A percentile compares a stretch with the other conserved stretches of the same genome.
Evolutionary conservation across 2,797 vertebrate species (phyloP).

Genomic region (Macroramphosus scolopax): DNA sequence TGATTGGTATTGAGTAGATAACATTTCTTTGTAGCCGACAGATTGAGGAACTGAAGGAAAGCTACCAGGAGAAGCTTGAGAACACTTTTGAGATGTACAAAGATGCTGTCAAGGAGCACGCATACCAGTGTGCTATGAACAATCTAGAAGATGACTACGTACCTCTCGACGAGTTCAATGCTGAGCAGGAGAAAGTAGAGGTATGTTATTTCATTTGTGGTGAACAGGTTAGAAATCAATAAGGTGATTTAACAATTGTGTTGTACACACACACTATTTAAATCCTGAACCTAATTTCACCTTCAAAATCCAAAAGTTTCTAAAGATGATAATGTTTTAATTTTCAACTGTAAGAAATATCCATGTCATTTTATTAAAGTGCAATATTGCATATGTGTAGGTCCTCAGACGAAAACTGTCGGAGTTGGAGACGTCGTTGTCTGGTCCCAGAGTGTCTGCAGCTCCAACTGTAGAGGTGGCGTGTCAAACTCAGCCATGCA

Average conservation of each 20-base stretch:
- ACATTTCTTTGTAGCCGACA: constrained; percentile 71
- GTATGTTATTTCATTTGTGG: constrained; percentile 60
- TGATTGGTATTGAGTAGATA: too few species aligned
- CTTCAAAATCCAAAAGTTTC: too few species aligned
- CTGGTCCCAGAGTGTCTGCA: neutral
- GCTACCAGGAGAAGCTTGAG: constrained; percentile 86
- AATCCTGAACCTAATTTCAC: too few species aligned
- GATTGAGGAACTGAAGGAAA: constrained; percentile 85
- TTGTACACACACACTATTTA: too few species aligned
- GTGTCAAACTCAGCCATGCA: constrained; percentile 48
- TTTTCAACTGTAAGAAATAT: too few species aligned
- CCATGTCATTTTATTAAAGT: too few species aligned
- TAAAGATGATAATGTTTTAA: too few species aligned
- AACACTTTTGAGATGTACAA: constrained; percentile 91
- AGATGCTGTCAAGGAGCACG: constrained; percentile 88
- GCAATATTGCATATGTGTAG: constrained; percentile 42
- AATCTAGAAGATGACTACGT: constrained; percentile 86
- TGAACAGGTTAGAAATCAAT: too few species aligned
- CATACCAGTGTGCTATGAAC: constrained; percentile 85
- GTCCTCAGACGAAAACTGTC: constrained; percentile 62
- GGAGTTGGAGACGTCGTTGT: constrained; percentile 55
- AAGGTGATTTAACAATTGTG: too few species aligned
- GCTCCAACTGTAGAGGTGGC: constrained; percentile 27
- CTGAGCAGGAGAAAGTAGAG: constrained; percentile 85
- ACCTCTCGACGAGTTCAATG: constrained; percentile 82